Percentiles rank a stretch among this genome's conserved stretches.
phyloP scores from a whole-genome alignment of 1,140 invertebrate genomes.

The Drosophila insularis region DNA sequence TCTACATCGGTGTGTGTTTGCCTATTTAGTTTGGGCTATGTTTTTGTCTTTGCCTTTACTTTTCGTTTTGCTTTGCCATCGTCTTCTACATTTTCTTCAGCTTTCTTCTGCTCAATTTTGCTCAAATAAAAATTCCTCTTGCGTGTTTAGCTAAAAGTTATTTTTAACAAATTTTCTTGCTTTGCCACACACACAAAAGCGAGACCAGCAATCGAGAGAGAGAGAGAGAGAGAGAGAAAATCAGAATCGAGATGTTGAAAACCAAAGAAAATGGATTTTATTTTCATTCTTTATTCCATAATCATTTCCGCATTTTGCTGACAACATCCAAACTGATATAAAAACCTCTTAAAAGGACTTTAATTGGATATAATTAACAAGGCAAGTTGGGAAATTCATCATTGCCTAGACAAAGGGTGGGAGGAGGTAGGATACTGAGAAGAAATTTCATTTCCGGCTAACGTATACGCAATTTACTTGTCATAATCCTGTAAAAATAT shows the following conservation, averaged over 20 bases:
- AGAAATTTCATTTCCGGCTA: constrained; percentile 17
- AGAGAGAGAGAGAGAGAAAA: neutral
- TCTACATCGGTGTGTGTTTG: neutral
- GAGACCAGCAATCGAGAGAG: neutral
- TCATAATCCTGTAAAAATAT: neutral
- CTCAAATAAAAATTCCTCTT: constrained; percentile 81
- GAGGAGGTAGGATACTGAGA: neutral
- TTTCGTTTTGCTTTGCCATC: constrained; percentile 40
- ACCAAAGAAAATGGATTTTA: constrained; percentile 42
- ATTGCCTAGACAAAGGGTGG: no score
- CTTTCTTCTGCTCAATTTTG: constrained; percentile 57
- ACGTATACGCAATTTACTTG: constrained; percentile 41
- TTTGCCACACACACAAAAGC: neutral
- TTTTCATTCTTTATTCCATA: constrained; percentile 13
- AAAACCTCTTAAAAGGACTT: no score
- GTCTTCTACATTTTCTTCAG: constrained; percentile 21
- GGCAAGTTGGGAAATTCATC: neutral
- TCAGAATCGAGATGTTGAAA: constrained; percentile 68
- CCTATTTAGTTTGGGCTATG: constrained; percentile 11
- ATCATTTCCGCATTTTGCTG: constrained; percentile 41
- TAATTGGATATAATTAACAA: constrained; percentile 9
- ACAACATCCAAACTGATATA: constrained; percentile 16
- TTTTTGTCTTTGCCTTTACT: constrained; percentile 61
- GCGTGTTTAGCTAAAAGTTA: constrained; percentile 82
- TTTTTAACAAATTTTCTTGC: constrained; percentile 79